Base-by-base conservation (phyloP, 2,113 vertebrate genomes). In the Myocastor coypus region DNA sequence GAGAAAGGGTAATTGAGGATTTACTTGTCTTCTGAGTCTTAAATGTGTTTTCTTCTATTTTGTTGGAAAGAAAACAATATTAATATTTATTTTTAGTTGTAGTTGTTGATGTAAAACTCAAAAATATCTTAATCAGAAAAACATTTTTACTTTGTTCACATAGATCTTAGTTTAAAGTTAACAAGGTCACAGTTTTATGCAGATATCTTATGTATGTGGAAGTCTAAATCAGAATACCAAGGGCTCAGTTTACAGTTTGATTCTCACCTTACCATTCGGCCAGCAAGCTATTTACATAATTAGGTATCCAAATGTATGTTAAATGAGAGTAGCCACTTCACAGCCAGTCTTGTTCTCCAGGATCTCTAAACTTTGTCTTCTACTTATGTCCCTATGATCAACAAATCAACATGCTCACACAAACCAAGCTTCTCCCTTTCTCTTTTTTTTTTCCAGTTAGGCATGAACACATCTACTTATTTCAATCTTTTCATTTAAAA, bases 1-100 rank as follows among this genome's bases (percentile, higher is more conserved):
- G 99, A 99, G 83, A 99, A 99, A 98, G 98, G 98, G 98, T 99
- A 98, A 98, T 91, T 92, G 28, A 61, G 95, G 93, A 34, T 71
- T 64, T 95, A 46, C 97, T 19, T 94, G 71, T 68, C 34, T 82
- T 91, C 22, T 87, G 34, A 14, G 7, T 59, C 69, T 82, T 32
- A 94, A 92, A 13, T 42, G 59, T 75, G 7, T 66, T 91, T 96
- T 84, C 75, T 52, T 91, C 22, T n/a, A 14, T 87, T 82, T 14
- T 28, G 13, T 61, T 92, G 19, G 8, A 50, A 85, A 91, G 87
- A 80, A 3, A 28, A 71, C 5, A 3, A 61, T 55, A 81, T 24
- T 82, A 77, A 71, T 87, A 52, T 82, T 87, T 82, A 46, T 75
- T 89, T 90, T 85, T 80, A 81, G 6, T 24, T 73, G 57, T n/a